Conservation (phyloP, 30 jellyfish, hydroid and myxozoan genomes). For the Turritopsis dohrnii region DNA sequence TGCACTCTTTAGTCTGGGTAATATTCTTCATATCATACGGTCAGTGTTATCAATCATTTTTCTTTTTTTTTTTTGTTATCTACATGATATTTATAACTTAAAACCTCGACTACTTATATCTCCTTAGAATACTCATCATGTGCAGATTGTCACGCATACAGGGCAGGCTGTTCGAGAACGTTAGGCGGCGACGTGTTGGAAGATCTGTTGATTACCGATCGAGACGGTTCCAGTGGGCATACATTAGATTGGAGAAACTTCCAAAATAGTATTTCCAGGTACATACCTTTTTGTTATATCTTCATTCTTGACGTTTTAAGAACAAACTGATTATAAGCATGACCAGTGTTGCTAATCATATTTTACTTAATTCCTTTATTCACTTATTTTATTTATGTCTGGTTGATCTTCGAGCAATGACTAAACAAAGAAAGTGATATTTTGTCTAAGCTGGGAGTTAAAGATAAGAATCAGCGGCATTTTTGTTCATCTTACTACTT, state of each 20-base stretch:
- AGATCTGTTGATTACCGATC: not conserved
- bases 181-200: slow-evolving; percentile 7
- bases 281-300: not conserved
- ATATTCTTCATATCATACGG: not conserved
- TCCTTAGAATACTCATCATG: not conserved
- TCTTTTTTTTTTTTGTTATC: not conserved
- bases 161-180: not conserved
- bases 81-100: too few species aligned
- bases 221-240: slow-evolving; percentile 17
- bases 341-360: not conserved
- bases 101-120: too few species aligned
- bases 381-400: too few species aligned
- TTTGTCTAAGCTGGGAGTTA: too few species aligned
- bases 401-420: too few species aligned
- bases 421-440: too few species aligned
- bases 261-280: not conserved
- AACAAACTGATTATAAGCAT: too few species aligned
- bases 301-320: too few species aligned
- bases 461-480: too few species aligned
- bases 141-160: not conserved
- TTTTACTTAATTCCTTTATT: too few species aligned
- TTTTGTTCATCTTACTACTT: too few species aligned
- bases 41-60: not conserved
- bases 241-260: slow-evolving; percentile 10
- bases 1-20: not conserved